Evolutionary conservation across 2,888 invertebrate species (phyloP).

Genomic region (Platerodrilus igneus): DNA sequence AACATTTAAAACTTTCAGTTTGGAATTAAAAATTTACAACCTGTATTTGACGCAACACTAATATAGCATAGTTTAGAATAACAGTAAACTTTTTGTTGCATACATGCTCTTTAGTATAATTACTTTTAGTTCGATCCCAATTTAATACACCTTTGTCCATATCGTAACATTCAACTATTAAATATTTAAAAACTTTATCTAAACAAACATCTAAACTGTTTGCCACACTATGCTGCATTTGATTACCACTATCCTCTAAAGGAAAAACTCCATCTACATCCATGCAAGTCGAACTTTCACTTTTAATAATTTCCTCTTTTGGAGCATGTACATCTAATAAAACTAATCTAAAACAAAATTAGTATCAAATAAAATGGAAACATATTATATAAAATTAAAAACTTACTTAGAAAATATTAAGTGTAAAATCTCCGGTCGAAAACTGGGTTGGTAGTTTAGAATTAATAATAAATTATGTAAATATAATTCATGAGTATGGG

Average conservation of each 20-base stretch:
- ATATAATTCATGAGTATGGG: conserved; percentile 68
- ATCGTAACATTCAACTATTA: conserved; percentile 57
- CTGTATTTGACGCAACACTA: too few relatives aligned
- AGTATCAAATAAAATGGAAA: background rate
- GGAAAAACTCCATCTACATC: conserved; percentile 32
- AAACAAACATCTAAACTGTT: conserved; percentile 74
- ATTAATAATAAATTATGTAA: conserved; percentile 74
- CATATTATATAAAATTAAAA: conserved; percentile 11
- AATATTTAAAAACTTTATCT: conserved; percentile 65
- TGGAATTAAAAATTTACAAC: too few relatives aligned
- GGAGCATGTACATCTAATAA: conserved; percentile 71
- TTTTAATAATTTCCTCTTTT: conserved; percentile 51
- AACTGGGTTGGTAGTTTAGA: conserved; percentile 66
- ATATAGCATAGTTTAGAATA: too few relatives aligned
- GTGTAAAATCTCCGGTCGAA: conserved; percentile 65
- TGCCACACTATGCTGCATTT: conserved; percentile 55
- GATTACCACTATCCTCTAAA: conserved; percentile 33
- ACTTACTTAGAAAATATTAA: conserved; percentile 73
- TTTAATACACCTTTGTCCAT: conserved; percentile 47
- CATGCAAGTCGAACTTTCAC: conserved; percentile 49
- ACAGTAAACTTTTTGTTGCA: too few relatives aligned
- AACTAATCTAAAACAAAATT: conserved; percentile 55
- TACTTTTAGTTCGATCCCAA: conserved; percentile 55
- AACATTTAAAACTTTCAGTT: too few relatives aligned
- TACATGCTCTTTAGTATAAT: conserved; percentile 7